Evolutionary conservation across 2,888 invertebrate species (phyloP).

Genomic region (Ctena decussata): DNA sequence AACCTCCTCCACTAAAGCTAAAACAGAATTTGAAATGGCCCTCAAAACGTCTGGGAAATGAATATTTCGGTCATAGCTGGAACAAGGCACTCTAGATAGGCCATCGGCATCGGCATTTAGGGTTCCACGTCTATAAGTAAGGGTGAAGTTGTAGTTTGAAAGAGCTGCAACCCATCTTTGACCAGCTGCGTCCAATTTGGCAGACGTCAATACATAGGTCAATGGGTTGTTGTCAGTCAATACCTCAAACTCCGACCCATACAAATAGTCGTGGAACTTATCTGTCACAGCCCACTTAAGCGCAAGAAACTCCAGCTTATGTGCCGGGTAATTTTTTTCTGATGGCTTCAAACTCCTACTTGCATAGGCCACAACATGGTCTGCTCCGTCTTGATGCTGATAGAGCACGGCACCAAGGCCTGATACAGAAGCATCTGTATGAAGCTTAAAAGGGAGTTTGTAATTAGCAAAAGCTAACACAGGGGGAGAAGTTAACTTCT

Average conservation of each 20-base stretch:
- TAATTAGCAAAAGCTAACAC: too few species aligned
- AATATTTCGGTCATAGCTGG: background rate
- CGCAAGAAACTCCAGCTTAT: slow-evolving; percentile 36
- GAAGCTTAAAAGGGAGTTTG: too few species aligned
- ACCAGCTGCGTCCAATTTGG: background rate
- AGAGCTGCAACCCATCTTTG: slow-evolving; percentile 40
- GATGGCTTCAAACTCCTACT: too few species aligned
- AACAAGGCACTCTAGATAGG: background rate
- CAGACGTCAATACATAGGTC: background rate
- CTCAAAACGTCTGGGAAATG: background rate
- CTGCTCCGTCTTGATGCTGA: too few species aligned
- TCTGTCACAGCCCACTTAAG: slow-evolving; percentile 42
- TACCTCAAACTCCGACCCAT: slow-evolving; percentile 26
- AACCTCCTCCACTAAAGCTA: background rate
- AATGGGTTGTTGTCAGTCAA: slow-evolving; percentile 33
- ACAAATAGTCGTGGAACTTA: slow-evolving; percentile 20
- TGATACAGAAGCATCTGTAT: too few species aligned
- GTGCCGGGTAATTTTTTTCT: slow-evolving; percentile 22
- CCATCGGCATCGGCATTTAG: background rate
- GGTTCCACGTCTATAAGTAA: background rate
- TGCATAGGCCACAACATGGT: too few species aligned
- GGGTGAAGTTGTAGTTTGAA: background rate
- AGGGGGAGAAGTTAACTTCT: too few species aligned
- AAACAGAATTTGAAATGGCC: background rate
- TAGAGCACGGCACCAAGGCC: too few species aligned